These are phyloP conservation scores for Carapus acus DNA, from an alignment of 2,797 vertebrate genomes.

Conservation along the genomic window DNA sequence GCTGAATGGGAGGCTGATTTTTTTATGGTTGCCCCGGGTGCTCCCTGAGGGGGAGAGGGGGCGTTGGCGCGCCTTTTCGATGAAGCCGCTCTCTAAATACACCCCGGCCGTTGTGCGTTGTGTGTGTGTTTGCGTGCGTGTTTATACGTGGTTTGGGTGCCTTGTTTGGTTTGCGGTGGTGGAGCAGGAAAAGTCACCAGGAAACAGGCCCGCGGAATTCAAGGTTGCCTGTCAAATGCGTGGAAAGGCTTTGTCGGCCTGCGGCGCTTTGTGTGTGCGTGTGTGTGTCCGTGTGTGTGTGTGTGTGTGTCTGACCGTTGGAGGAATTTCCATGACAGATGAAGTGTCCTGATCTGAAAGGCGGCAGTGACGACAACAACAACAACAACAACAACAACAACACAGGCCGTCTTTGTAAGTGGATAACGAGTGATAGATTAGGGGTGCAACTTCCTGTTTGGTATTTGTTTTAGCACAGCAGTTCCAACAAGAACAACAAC, in stretches of 20 bases:
- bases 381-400: background rate
- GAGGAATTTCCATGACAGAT: constrained; percentile 8
- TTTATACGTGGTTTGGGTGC: background rate
- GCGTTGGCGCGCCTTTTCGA: constrained; percentile 5
- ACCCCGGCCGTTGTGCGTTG: constrained; percentile 5
- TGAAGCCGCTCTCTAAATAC: constrained; percentile 10
- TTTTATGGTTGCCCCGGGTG: constrained; percentile 27
- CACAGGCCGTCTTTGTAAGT: constrained; percentile 14
- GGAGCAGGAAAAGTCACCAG: constrained; percentile 8
- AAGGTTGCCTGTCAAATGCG: background rate
- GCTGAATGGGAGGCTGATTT: constrained; percentile 9
- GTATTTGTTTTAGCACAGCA: background rate
- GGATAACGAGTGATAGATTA: constrained; percentile 20
- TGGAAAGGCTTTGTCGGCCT: background rate
- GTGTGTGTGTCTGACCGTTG: background rate
- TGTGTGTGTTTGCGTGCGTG: too few species aligned
- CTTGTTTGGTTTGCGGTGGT: constrained; percentile 8
- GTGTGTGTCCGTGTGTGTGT: too few species aligned
- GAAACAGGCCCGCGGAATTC: constrained; percentile 1
- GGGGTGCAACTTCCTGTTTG: constrained; percentile 19
- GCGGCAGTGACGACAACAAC: background rate
- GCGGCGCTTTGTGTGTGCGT: background rate
- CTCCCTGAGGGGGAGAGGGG: too few species aligned
- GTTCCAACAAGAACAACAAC: background rate
- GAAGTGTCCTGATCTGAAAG: constrained; percentile 6